Evolutionary conservation across 2,113 vertebrate species (phyloP).

Genomic region (Drymodes brunneopygia): DNA sequence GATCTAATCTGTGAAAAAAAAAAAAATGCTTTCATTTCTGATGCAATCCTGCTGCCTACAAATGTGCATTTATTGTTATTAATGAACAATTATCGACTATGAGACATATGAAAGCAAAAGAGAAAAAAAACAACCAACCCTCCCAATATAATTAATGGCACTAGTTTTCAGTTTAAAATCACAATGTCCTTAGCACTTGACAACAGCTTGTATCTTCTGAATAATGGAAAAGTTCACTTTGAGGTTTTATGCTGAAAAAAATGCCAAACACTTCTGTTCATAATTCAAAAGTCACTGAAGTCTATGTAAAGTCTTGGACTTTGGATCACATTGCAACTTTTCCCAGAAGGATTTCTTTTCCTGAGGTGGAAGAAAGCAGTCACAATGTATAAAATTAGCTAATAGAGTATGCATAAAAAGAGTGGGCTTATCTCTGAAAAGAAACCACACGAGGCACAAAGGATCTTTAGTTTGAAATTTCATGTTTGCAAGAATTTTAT

Average conservation of each 20-base stretch:
- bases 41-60: neutral
- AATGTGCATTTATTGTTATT: neutral
- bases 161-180: neutral
- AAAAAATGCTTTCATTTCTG: neutral
- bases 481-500: neutral
- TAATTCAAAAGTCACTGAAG: neutral
- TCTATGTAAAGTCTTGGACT: neutral
- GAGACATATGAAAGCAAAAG: neutral
- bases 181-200: neutral
- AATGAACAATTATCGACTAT: neutral
- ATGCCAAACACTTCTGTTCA: neutral
- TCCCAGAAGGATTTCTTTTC: neutral
- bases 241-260: neutral
- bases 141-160: neutral
- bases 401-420: neutral
- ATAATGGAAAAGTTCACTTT: neutral
- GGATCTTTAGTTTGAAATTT: neutral
- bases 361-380: neutral
- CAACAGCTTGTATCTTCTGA: neutral
- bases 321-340: neutral
- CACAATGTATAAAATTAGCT: neutral
- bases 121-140: neutral
- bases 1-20: constrained; percentile 37
- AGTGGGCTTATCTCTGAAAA: neutral
- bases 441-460: neutral